These are phyloP conservation scores for Balaeniceps rex DNA, from an alignment of 2,113 vertebrate genomes.

Conservation along the genomic window DNA sequence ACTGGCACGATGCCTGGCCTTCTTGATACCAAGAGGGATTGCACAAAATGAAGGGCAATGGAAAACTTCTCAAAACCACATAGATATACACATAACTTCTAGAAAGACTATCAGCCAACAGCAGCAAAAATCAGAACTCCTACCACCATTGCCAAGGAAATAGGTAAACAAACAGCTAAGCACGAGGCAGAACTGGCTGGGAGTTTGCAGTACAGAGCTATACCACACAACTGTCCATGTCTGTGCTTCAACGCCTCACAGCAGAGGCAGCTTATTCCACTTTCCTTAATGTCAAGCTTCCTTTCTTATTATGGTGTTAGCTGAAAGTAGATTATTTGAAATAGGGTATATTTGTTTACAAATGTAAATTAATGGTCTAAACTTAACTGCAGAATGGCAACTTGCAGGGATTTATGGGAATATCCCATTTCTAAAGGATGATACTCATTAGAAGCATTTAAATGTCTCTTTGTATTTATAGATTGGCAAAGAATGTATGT, in stretches of 20 bases:
- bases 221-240: fast-evolving
- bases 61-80: not conserved
- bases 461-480: not conserved
- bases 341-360: not conserved
- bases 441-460: not conserved
- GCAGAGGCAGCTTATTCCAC: not conserved
- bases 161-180: not conserved
- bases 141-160: not conserved
- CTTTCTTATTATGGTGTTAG: not conserved
- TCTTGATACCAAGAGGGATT: not conserved
- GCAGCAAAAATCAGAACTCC: not conserved
- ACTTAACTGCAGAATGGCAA: not conserved
- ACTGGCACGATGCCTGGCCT: not conserved
- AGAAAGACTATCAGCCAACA: not conserved
- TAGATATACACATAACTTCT: not conserved
- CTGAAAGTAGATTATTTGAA: not conserved
- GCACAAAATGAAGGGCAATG: not conserved
- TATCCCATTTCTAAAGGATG: not conserved
- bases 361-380: not conserved
- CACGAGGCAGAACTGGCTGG: not conserved
- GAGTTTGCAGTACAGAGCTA: not conserved
- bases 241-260: fast-evolving
- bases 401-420: not conserved
- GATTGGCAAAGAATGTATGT: not conserved
- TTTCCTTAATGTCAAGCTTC: not conserved